Conservation (phyloP, 2,888 invertebrate species). For the Drosophila gaucha region DNA sequence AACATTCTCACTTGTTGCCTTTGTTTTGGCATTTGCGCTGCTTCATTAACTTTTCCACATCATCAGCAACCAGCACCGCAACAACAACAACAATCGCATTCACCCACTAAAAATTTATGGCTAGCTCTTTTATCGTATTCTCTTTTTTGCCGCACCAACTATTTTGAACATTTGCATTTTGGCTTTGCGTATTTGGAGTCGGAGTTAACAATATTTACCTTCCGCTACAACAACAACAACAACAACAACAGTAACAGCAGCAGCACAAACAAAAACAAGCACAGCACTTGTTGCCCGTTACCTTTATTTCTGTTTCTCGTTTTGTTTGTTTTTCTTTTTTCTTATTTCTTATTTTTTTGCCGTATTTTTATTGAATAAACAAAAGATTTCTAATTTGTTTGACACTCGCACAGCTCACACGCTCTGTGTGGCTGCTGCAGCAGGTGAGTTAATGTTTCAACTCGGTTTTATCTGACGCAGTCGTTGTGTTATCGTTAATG, state of each 20-base stretch:
- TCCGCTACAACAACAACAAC: constrained; percentile 42
- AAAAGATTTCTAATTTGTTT: constrained; percentile 55
- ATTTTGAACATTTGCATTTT: constrained; percentile 43
- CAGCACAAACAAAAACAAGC: constrained; percentile 10
- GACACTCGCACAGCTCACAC: constrained; percentile 51
- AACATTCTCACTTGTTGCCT: constrained; percentile 19
- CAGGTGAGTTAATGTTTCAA: constrained; percentile 39
- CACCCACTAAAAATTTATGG: constrained; percentile 41
- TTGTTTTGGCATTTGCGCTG: constrained; percentile 7
- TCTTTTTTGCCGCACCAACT: constrained; percentile 25
- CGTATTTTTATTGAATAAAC: constrained; percentile 52
- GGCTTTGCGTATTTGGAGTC: constrained; percentile 13
- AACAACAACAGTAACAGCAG: constrained; percentile 10
- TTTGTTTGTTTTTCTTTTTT: constrained; percentile 23
- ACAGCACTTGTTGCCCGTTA: constrained; percentile 51
- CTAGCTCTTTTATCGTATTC: constrained; percentile 32
- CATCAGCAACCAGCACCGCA: constrained; percentile 29
- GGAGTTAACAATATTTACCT: constrained; percentile 52
- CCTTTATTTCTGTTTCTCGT: constrained; percentile 16
- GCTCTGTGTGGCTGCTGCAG: constrained; percentile 23
- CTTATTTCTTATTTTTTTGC: constrained; percentile 14
- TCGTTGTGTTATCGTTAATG: constrained; percentile 44
- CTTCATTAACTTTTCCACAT: constrained; percentile 56
- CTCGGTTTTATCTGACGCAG: constrained; percentile 40
- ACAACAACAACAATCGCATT: constrained; percentile 31